These are phyloP conservation scores for Gavialis gangeticus DNA, from an alignment of 2,113 vertebrate species.

Conservation along the genomic window DNA sequence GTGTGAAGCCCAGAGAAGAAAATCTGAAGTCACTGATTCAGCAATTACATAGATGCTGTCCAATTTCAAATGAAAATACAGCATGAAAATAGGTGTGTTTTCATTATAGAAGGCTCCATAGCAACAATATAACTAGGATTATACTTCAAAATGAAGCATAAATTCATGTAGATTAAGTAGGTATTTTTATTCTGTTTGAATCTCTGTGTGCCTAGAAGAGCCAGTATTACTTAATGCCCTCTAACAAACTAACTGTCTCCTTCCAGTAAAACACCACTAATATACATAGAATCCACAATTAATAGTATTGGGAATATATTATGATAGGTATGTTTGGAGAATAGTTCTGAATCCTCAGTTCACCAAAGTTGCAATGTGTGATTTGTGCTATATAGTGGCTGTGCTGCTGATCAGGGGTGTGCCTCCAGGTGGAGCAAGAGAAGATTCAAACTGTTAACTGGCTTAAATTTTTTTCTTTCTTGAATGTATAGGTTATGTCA, in stretches of 20 bases:
- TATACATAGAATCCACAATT: not conserved
- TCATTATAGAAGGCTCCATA: not conserved
- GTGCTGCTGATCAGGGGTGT: not conserved
- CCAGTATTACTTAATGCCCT: conserved; percentile 11
- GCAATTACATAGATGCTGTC: not conserved
- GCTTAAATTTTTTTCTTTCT: not conserved
- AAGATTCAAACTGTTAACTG: not conserved
- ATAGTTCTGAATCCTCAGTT: no score
- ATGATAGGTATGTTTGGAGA: not conserved
- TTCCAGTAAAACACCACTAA: not conserved
- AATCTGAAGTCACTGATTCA: not conserved
- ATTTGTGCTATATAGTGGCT: not conserved
- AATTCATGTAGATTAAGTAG: not conserved
- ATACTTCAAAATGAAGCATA: not conserved
- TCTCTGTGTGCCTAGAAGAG: conserved; percentile 1
- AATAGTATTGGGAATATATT: not conserved
- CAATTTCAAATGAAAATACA: not conserved
- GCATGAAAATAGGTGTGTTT: not conserved
- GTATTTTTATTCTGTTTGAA: conserved; percentile 18
- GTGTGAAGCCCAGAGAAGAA: not conserved
- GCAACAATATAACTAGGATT: not conserved
- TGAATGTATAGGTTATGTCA: not conserved
- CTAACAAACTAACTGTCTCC: not conserved
- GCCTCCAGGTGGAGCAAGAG: not conserved
- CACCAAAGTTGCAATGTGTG: not conserved